Base-by-base conservation (phyloP, 2,113 vertebrate genomes). In the Casuarius casuarius region DNA sequence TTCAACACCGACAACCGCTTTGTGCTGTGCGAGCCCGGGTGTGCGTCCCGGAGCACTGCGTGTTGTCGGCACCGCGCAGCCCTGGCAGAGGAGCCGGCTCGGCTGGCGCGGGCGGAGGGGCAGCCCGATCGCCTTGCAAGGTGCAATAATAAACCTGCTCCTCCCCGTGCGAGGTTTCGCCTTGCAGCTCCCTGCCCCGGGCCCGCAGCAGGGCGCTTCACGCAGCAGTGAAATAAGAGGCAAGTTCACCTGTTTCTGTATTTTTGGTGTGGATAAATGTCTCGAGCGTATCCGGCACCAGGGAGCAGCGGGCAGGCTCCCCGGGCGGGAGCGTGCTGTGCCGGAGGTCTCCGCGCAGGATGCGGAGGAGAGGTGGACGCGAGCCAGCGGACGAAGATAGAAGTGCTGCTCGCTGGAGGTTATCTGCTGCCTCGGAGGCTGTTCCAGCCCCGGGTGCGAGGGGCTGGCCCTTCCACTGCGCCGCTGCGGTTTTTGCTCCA, bases 211-310 rank as follows among this genome's bases (percentile, higher is more conserved):
- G 31, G 58, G 33, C 46, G 16, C 31, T 28, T 61, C 58, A 21
- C 1, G 1, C 56, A 0, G 0, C 25, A 16, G 82, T 40, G 0
- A 0, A 0, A 68, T 19, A 12, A 61, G 95, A 89, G 87, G 73
- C 87, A 0, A 0, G 31, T 35, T 87, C 87, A 72, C 91, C 74
- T 91, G 62, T 48, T 89, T 58, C 52, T 74, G n/a, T 94, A 76
- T 72, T 89, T 31, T 42, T 52, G 19, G 62, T 23, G 31, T 76
- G 48, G 65, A 65, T 92, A 91, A 92, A 46, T 2, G 68, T 84
- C 84, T 76, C 59, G 83, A 67, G 31, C 1, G 1, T 8, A 18
- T 44, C 79, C 1, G 10, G 40, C 49, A 40, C 59, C 0, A 20
- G 13, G 59, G 35, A 66, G 9, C 70, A 1, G 3, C 31, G 23